Evolutionary conservation across 2,797 vertebrate species (phyloP), one percentile per base, ranked within the genome.

Genomic region (Coreius guichenoti): DNA sequence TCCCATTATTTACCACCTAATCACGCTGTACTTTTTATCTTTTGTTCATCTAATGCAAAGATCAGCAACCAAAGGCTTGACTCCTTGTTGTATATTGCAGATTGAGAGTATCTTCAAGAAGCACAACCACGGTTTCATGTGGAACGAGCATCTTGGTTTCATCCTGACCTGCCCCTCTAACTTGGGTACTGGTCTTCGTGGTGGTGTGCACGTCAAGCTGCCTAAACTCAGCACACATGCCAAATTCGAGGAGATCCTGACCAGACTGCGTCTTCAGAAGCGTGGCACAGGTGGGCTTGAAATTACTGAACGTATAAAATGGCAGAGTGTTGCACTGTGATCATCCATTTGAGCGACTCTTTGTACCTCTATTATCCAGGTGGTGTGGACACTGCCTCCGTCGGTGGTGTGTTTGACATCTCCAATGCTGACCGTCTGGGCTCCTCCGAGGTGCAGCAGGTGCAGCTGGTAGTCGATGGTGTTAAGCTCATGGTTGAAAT

Each of bases 401-500:
- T 98, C 80, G 98, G 98, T 3, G 95, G 97, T 0, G 95, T 97
- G 77, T 99, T 97, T 3, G 98, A 99, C 94, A 96, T 99, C 94
- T 99, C 98, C 95, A 99, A 99, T 33, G 97, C 97, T 0, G 98
- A 99, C 87, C 96, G 98, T 70, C 92, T 99, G 93, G 98, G 98
- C 87, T 98, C 96, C 90, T 99, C 98, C 0, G 98, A 99, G 94
- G 98, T 99, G 33, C 69, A 95, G 0, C 98, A 99, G 93, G 97
- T 98, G 81, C 98, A 99, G 96, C 90, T 98, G 94, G 98, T 99
- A 94, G 97, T 99, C 4, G 98, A 99, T 0, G 98, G 98, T 0
- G 98, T 99, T 86, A 99, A 99, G 93, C 96, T 99, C 86, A 98
- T 99, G 97, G 90, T 99, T 80, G 98, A 98, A 94, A 98, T 99